Evolutionary conservation across 2,888 invertebrate genomes (phyloP).

Genomic region (Morpho achilles): DNA sequence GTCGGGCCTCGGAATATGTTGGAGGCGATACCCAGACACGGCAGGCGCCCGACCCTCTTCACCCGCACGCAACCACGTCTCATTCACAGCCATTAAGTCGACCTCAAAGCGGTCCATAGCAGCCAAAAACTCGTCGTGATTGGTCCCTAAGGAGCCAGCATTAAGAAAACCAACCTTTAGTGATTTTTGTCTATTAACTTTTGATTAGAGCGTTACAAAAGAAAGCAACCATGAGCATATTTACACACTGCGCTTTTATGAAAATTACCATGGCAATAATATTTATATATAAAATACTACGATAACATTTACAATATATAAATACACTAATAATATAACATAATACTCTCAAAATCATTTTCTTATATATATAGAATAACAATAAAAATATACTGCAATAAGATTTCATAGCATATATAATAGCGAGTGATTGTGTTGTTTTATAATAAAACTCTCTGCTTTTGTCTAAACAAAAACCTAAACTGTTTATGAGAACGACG

Average conservation of each 20-base stretch:
- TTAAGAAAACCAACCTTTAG: slow-evolving; percentile 5
- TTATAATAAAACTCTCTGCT: too few relatives aligned
- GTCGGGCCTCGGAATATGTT: neutral
- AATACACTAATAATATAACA: too few relatives aligned
- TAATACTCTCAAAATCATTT: too few relatives aligned
- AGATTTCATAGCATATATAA: too few relatives aligned
- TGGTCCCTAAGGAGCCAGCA: neutral
- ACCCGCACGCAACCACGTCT: slow-evolving; percentile 17
- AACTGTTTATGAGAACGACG: too few relatives aligned
- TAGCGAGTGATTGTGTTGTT: too few relatives aligned
- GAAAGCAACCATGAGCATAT: neutral
- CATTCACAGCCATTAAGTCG: slow-evolving; percentile 19
- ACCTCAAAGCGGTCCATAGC: slow-evolving; percentile 2
- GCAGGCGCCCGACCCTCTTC: slow-evolving; percentile 18
- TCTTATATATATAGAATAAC: too few relatives aligned
- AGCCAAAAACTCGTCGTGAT: slow-evolving; percentile 12
- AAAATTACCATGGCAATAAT: neutral
- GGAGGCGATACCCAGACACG: too few relatives aligned
- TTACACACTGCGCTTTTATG: neutral
- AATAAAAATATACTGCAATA: too few relatives aligned
- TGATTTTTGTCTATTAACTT: slow-evolving; percentile 6
- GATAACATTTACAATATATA: too few relatives aligned
- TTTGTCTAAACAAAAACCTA: too few relatives aligned
- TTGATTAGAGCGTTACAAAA: neutral
- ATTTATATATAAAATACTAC: too few relatives aligned